Percentiles rank a stretch among this genome's conserved stretches.
These are phyloP conservation scores for Crenichthys baileyi DNA, from an alignment of 2,797 vertebrate genomes.

Conservation along the genomic window DNA sequence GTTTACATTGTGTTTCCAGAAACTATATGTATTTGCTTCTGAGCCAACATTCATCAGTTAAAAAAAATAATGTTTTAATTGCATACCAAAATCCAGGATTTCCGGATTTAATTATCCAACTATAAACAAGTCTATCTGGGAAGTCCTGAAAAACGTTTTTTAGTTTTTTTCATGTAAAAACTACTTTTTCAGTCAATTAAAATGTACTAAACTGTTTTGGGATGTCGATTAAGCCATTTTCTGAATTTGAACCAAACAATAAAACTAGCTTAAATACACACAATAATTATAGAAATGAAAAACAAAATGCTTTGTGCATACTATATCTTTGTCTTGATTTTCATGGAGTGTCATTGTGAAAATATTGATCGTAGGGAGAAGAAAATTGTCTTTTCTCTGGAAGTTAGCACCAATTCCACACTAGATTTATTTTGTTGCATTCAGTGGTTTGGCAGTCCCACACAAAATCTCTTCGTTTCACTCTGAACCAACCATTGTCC, in stretches of 20 bases:
- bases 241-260: slow-evolving; percentile 29
- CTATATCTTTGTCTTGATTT: slow-evolving; percentile 17
- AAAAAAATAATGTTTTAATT: neutral
- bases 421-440: slow-evolving; percentile 7
- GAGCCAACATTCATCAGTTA: neutral
- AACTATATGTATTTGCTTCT: neutral
- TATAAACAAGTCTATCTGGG: neutral
- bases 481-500: slow-evolving; percentile 8
- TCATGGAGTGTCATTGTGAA: slow-evolving; percentile 54
- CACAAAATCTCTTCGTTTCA: neutral
- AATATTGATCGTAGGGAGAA: slow-evolving; percentile 24
- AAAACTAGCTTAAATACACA: slow-evolving; percentile 35
- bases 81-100: neutral
- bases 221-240: slow-evolving; percentile 6
- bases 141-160: neutral
- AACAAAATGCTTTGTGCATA: slow-evolving; percentile 13
- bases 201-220: slow-evolving; percentile 2
- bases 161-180: slow-evolving; percentile 2
- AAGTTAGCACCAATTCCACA: slow-evolving; percentile 17
- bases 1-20: neutral
- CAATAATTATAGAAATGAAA: slow-evolving; percentile 5
- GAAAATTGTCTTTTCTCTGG: slow-evolving; percentile 23
- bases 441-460: neutral
- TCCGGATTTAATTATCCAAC: neutral
- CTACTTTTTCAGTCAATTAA: neutral